Conservation (phyloP, 64 coral and sea anemone genomes). For the Stichodactyla mertensii region DNA sequence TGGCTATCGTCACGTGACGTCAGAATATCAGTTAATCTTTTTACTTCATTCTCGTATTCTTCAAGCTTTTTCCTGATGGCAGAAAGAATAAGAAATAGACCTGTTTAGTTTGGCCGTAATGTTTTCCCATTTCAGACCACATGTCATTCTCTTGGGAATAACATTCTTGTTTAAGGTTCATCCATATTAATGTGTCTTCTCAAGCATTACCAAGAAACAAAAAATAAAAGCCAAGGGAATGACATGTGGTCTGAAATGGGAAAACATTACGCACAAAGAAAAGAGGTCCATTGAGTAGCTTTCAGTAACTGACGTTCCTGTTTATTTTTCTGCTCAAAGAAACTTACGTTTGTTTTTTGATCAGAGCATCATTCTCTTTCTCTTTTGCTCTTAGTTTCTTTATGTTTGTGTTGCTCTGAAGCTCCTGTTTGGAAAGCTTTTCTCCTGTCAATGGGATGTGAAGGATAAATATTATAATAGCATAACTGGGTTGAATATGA, state of each 20-base stretch:
- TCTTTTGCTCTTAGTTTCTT: slow-evolving; percentile 96
- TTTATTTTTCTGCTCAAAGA: background rate
- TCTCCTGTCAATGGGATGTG: slow-evolving; percentile 51
- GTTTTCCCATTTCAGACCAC: no score
- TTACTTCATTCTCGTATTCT: slow-evolving; percentile 68
- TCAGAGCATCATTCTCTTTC: slow-evolving; percentile 74
- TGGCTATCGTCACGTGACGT: slow-evolving; percentile 66
- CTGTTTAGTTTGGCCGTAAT: no score
- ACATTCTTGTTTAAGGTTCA: no score
- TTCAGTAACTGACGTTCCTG: background rate
- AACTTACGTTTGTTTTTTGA: slow-evolving; percentile 78
- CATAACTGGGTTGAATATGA: no score
- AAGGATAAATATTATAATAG: background rate
- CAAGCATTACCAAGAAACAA: no score
- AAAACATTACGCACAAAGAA: no score
- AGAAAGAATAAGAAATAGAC: background rate
- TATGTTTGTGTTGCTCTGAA: slow-evolving; percentile 87
- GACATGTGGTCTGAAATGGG: no score
- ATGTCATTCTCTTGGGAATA: no score
- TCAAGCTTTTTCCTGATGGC: slow-evolving; percentile 58
- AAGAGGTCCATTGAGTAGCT: no score
- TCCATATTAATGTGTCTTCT: no score
- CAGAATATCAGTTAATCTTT: slow-evolving; percentile 75
- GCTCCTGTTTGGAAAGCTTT: slow-evolving; percentile 93
- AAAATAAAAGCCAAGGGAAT: no score